Percentiles rank a stretch among this genome's conserved stretches.
These are phyloP conservation scores for Melanostigma gelatinosum DNA, from an alignment of 2,113 vertebrate genomes.

Conservation along the genomic window DNA sequence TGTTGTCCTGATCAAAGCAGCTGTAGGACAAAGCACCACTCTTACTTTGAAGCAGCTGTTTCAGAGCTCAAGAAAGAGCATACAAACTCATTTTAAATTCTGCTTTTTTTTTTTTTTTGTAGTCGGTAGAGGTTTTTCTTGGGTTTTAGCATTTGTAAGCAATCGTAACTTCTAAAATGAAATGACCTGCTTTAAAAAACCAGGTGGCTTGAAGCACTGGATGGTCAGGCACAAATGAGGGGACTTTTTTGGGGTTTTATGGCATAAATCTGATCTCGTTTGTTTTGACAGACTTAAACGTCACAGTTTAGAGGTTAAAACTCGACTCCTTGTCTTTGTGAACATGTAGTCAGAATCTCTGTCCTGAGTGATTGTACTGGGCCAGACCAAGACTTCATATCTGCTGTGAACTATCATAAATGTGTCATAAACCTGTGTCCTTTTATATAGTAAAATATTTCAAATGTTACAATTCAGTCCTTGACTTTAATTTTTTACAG, in stretches of 20 bases:
- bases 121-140: not conserved
- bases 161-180: not conserved
- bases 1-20: too few species aligned
- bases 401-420: constrained; percentile 36
- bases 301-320: not conserved
- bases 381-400: constrained; percentile 7
- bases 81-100: not conserved
- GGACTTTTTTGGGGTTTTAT: not conserved
- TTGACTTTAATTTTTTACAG: not conserved
- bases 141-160: not conserved
- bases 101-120: not conserved
- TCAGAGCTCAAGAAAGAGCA: too few species aligned
- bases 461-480: not conserved
- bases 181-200: not conserved
- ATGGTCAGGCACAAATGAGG: not conserved
- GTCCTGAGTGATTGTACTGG: constrained; percentile 19
- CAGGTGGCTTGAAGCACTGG: not conserved
- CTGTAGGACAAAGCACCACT: too few species aligned
- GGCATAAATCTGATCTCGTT: not conserved
- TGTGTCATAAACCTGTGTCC: constrained; percentile 36
- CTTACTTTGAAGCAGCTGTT: too few species aligned
- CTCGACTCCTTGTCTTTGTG: not conserved
- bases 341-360: not conserved
- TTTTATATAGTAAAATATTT: constrained; percentile 50
- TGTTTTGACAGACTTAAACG: not conserved